Conservation (phyloP, 30 jellyfish, hydroid and myxozoan genomes). For the Hydra vulgaris region DNA sequence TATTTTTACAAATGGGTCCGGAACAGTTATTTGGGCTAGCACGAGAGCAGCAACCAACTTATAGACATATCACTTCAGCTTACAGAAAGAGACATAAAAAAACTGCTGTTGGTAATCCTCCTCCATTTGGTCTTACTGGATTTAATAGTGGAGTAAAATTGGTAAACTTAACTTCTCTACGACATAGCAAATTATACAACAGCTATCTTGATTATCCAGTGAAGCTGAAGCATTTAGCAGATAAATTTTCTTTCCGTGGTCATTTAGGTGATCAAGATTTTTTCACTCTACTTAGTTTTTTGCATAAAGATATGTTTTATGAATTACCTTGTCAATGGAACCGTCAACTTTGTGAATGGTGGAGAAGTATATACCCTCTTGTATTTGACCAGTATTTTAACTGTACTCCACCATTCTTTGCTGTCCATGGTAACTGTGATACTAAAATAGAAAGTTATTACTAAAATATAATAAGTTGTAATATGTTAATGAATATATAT, state of each 20-base stretch:
- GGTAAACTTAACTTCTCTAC: constrained; percentile 52
- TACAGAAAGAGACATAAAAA: constrained; percentile 48
- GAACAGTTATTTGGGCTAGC: constrained; percentile 62
- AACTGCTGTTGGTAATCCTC: constrained; percentile 66
- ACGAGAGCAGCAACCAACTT: constrained; percentile 84
- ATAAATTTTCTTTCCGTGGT: constrained; percentile 55
- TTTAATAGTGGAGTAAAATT: constrained; percentile 81
- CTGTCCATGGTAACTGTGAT: constrained; percentile 75
- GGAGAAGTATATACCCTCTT: constrained; percentile 61
- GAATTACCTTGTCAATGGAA: constrained; percentile 90
- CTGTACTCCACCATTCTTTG: constrained; percentile 56
- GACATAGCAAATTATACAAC: constrained; percentile 49
- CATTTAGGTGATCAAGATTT: constrained; percentile 92
- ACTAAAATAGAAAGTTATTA: no score
- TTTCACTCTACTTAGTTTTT: constrained; percentile 56
- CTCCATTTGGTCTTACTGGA: constrained; percentile 80
- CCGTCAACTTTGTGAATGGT: constrained; percentile 90
- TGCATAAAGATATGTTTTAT: constrained; percentile 50
- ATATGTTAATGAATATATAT: no score
- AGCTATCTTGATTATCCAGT: constrained; percentile 23
- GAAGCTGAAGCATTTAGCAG: constrained; percentile 37
- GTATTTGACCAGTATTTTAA: constrained; percentile 54
- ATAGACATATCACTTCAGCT: constrained; percentile 53
- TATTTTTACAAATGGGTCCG: constrained; percentile 44
- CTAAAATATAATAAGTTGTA: no score